Evolutionary conservation across 2,888 invertebrate genomes (phyloP).

Genomic region (Dolichopus griseipennis): DNA sequence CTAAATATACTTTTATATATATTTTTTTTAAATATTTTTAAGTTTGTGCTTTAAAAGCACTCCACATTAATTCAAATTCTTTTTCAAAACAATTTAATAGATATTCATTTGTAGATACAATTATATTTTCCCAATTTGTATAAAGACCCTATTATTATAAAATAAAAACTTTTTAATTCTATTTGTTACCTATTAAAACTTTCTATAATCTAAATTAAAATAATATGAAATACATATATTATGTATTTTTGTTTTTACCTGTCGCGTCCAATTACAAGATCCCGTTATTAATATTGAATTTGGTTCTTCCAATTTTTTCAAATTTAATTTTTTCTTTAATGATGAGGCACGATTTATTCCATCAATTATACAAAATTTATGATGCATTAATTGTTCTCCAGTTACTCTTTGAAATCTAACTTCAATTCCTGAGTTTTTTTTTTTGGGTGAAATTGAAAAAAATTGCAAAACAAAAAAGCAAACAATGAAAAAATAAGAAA

Average conservation of each 20-base stretch:
- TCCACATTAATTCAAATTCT: slow-evolving; percentile 39
- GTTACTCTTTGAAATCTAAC: slow-evolving; percentile 30
- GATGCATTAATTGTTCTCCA: slow-evolving; percentile 35
- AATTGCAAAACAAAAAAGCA: too few species aligned
- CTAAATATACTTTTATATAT: too few species aligned
- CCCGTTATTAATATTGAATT: slow-evolving; percentile 28
- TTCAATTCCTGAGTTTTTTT: slow-evolving; percentile 26
- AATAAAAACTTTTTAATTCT: not conserved
- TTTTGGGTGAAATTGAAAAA: too few species aligned
- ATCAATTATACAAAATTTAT: slow-evolving; percentile 39
- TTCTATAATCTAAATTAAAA: too few species aligned
- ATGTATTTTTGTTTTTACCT: slow-evolving; percentile 21
- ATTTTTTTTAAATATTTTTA: not conserved
- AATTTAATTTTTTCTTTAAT: not conserved
- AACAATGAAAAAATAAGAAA: too few species aligned
- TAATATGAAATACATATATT: too few species aligned
- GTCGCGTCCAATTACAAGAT: slow-evolving; percentile 36
- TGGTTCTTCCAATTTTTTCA: slow-evolving; percentile 5
- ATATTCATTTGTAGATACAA: slow-evolving; percentile 29
- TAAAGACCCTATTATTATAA: slow-evolving; percentile 29
- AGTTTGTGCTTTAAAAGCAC: slow-evolving; percentile 19
- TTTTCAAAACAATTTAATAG: slow-evolving; percentile 26
- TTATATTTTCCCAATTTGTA: slow-evolving; percentile 38
- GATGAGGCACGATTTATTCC: slow-evolving; percentile 25
- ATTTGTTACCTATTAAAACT: too few species aligned